These are phyloP conservation scores for Leptogaster cylindrica DNA, from an alignment of 2,888 invertebrate species.

Conservation along the genomic window DNA sequence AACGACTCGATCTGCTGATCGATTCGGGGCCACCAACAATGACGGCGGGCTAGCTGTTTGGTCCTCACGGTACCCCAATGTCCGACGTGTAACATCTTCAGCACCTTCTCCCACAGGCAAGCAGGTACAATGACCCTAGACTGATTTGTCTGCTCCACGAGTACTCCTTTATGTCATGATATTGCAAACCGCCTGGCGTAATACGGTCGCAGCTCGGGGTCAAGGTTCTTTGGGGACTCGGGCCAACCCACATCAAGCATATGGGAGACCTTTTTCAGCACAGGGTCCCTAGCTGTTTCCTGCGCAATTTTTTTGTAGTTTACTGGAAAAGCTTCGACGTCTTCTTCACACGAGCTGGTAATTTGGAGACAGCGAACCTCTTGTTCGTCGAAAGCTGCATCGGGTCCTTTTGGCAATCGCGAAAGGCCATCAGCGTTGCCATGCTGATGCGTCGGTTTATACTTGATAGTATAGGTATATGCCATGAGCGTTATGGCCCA, in stretches of 20 bases:
- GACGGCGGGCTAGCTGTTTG: slow-evolving; percentile 33
- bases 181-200: slow-evolving; percentile 19
- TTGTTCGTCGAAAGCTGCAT: not conserved
- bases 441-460: not conserved
- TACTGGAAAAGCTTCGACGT: not conserved
- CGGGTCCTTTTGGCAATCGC: not conserved
- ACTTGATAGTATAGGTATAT: not conserved
- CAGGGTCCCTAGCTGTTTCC: slow-evolving; percentile 9
- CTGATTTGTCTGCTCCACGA: slow-evolving; percentile 5
- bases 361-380: not conserved
- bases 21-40: slow-evolving; percentile 42
- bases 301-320: slow-evolving; percentile 2
- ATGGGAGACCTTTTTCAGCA: not conserved
- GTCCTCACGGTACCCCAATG: slow-evolving; percentile 34
- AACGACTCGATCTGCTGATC: slow-evolving; percentile 19
- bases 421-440: not conserved
- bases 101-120: not conserved
- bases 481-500: not conserved
- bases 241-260: slow-evolving; percentile 7
- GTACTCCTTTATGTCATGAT: not conserved
- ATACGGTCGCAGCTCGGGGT: not conserved
- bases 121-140: not conserved
- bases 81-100: slow-evolving; percentile 14
- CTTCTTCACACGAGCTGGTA: no score
- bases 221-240: not conserved